Evolutionary conservation across 30 jellyfish, hydroid and myxozoan species (phyloP), one percentile per base, ranked within the genome.

Genomic region (Clytia hemisphaerica): DNA sequence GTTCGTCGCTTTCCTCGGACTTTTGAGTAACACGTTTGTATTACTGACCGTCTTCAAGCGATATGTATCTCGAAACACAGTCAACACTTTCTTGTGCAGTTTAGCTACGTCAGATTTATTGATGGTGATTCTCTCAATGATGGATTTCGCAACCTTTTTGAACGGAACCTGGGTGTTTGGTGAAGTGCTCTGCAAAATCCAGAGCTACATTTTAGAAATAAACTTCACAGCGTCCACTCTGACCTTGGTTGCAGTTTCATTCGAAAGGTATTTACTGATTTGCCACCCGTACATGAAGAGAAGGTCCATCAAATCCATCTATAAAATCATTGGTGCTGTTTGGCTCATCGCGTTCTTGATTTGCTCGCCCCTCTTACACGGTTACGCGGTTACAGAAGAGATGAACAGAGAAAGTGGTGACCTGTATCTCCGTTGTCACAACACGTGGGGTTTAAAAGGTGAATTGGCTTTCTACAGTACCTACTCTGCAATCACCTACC

Each of bases 231-330:
- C 93, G 35, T 79, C 94, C 16, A 75, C 91, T 22, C 49, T 88
- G 16, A 88, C 97, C 15, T 75, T 88, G 22, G 97, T 88, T 6
- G 93, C 97, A 3, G 97, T 88, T 5, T 88, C 97, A 22, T 69
- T 66, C 32, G 97, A 88, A 61, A 71, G 97, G 6, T 88, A 88
- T 58, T 65, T 88, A 36, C 85, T 85, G 19, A 75, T 88, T 47
- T 88, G 97, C 71, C 85, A 67, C 29, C 95, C 97, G 2, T 93
- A 88, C 51, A 78, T 77, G 68, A 80, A 80, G 47, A 37, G 95
- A 30, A 46, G 94, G 18, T 38, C 97, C 34, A 57, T 45, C 22
- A 88, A 72, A 44, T 67, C 78, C n/a, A 75, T 85, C 1, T 22
- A 63, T 31, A 68, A 51, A 3, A 78, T 62, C 18, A 79, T 80